Percentiles rank a stretch among this genome's conserved stretches.
Evolutionary conservation across 2,113 vertebrate species (phyloP).

Genomic region (Lates calcarifer): DNA sequence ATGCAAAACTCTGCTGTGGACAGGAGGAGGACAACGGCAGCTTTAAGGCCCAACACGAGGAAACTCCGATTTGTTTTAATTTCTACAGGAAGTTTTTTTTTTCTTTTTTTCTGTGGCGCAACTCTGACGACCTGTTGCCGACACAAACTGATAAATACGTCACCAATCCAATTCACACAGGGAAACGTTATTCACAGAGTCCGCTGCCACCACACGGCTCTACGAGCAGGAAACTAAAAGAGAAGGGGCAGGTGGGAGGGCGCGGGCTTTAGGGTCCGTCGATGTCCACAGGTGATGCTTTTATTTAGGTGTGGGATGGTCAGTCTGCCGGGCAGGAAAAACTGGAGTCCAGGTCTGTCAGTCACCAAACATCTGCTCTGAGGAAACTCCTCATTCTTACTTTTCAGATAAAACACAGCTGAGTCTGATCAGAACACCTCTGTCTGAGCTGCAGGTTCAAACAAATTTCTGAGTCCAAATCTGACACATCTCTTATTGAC

Average conservation of each 20-base stretch:
- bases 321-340: background rate
- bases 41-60: conserved; percentile 13
- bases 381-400: background rate
- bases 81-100: conserved; percentile 11
- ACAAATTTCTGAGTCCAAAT: background rate
- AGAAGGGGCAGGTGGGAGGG: too few relatives aligned
- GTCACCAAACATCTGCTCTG: background rate
- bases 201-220: background rate
- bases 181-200: conserved; percentile 59
- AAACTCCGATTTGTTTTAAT: conserved; percentile 4
- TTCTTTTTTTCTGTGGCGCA: too few relatives aligned
- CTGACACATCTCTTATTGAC: too few relatives aligned
- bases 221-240: conserved; percentile 12
- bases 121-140: background rate
- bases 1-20: conserved; percentile 22
- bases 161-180: conserved; percentile 61
- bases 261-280: background rate
- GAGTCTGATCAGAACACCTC: too few relatives aligned
- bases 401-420: background rate
- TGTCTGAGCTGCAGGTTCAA: too few relatives aligned
- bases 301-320: conserved; percentile 19
- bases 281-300: background rate
- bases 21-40: conserved; percentile 14
- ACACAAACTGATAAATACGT: conserved; percentile 66
- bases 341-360: background rate